Base-by-base conservation (phyloP, 1,140 invertebrate genomes). In the Tetraneura akinire region DNA sequence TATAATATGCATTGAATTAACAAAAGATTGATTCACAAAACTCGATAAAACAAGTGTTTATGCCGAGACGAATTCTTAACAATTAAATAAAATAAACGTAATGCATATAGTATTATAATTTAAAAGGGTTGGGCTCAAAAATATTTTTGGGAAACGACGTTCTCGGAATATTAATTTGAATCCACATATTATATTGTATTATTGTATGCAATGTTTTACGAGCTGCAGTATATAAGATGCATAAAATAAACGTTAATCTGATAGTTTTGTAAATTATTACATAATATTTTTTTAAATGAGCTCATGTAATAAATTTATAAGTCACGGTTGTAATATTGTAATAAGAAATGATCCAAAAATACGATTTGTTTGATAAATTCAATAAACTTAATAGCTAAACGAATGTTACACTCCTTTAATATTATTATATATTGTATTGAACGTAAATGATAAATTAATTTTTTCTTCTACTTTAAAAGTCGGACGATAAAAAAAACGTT, bases 191-290 rank as follows among this genome's bases (percentile, higher is more conserved):
- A n/a, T n/a, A n/a, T n/a, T n/a, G n/a, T n/a, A n/a, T n/a, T 26
- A 57, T 23, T 23, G 53, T 57, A 57, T 9, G 21, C 21, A 14
- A 5, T 3, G n/a, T 21, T n/a, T 11, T 68, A 23, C n/a, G 62
- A 42, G 37, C 66, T 3, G 64, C 23, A 37, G 8, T 4, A 37
- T 37, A 37, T 37, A 37, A 68, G 37, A 37, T 9, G 64, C 64
- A 68, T 68, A 23, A 68, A 68, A 68, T 68, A 68, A 68, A 23
- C 37, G 64, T 68, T 68, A 68, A 68, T 23, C 42, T 10, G 21
- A 64, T 37, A 26, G 66, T 21, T 37, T 18, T 23, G 42, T 68
- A 47, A 68, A 45, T 68, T 47, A 64, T 21, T 66, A 68, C 42
- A 47, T 68, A 68, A n/a, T n/a, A n/a, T n/a, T 68, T 68, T 68